Evolutionary conservation across 2,113 vertebrate species (phyloP).

Genomic region (Morone saxatilis): DNA sequence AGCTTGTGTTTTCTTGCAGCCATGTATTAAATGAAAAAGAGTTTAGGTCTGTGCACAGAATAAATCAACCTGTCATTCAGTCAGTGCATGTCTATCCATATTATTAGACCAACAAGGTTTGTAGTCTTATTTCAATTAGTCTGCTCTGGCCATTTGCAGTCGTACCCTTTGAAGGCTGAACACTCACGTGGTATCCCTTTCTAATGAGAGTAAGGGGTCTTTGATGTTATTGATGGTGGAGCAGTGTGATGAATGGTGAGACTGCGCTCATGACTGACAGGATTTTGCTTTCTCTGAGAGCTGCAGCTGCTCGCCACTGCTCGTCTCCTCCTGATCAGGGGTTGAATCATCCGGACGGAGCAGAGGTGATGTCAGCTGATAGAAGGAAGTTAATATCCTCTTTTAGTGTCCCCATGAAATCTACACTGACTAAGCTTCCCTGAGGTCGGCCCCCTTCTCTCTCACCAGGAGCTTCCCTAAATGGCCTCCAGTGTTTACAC

Average conservation of each 20-base stretch:
- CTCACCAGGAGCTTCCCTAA: slow-evolving; percentile 46
- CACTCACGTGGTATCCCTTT: not conserved
- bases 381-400: slow-evolving; percentile 50
- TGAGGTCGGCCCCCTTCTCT: not conserved
- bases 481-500: slow-evolving; percentile 57
- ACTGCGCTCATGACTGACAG: slow-evolving; percentile 41
- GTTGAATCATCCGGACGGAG: slow-evolving; percentile 23
- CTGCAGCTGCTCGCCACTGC: slow-evolving; percentile 28
- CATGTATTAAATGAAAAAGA: not conserved
- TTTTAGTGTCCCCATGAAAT: slow-evolving; percentile 23
- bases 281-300: slow-evolving; percentile 27
- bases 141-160: not conserved
- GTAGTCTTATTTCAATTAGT: not conserved
- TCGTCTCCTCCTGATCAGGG: slow-evolving; percentile 23
- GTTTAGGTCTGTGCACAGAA: not conserved
- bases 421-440: not conserved
- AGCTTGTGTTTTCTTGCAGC: not conserved
- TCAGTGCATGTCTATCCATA: not conserved
- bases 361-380: slow-evolving; percentile 49
- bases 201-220: not conserved
- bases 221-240: not conserved
- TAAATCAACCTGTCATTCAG: slow-evolving; percentile 25
- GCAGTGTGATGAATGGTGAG: not conserved
- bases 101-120: not conserved
- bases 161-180: not conserved